Conservation (phyloP, 2,888 invertebrate species). For the Iphiclides podalirius region DNA sequence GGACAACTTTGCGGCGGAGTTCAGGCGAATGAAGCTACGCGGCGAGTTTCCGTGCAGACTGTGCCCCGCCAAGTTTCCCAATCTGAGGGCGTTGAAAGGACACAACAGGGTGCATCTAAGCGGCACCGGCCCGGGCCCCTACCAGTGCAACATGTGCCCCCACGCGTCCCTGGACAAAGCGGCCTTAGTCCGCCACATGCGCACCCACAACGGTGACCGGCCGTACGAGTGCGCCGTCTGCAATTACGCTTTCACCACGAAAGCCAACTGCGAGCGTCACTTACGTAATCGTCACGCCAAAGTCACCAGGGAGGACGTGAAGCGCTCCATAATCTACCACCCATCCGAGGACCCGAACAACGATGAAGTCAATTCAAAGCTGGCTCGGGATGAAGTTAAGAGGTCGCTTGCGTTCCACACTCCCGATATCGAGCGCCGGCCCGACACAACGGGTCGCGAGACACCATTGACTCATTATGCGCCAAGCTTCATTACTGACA, state of each 20-base stretch:
- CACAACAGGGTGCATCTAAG: slow-evolving; percentile 93
- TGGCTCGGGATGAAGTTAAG: slow-evolving; percentile 76
- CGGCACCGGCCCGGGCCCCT: slow-evolving; percentile 88
- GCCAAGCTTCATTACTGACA: slow-evolving; percentile 66
- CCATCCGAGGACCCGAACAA: slow-evolving; percentile 92
- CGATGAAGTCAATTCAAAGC: slow-evolving; percentile 83
- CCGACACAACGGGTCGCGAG: slow-evolving; percentile 59
- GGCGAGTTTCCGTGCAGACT: slow-evolving; percentile 94
- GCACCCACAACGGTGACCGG: slow-evolving; percentile 96
- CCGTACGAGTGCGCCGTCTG: slow-evolving; percentile 97
- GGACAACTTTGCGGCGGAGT: slow-evolving; percentile 90
- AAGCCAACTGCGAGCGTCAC: slow-evolving; percentile 98
- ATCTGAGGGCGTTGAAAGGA: slow-evolving; percentile 92
- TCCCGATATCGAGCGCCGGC: slow-evolving; percentile 70
- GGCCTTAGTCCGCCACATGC: slow-evolving; percentile 93
- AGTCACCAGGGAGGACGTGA: slow-evolving; percentile 92
- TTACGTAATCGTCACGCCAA: slow-evolving; percentile 94
- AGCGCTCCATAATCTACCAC: slow-evolving; percentile 92
- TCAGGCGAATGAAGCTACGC: slow-evolving; percentile 92
- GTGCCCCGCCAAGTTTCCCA: slow-evolving; percentile 93
- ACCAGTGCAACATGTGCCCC: slow-evolving; percentile 95
- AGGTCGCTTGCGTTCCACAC: slow-evolving; percentile 78
- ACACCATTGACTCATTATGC: slow-evolving; percentile 70
- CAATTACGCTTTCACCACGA: slow-evolving; percentile 97
- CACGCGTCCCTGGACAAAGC: slow-evolving; percentile 95